A percentile compares a stretch with the other conserved stretches of the same genome.
Conservation (phyloP, 53 echinoderm and acorn worm species). For the Echinarachnius parma region DNA sequence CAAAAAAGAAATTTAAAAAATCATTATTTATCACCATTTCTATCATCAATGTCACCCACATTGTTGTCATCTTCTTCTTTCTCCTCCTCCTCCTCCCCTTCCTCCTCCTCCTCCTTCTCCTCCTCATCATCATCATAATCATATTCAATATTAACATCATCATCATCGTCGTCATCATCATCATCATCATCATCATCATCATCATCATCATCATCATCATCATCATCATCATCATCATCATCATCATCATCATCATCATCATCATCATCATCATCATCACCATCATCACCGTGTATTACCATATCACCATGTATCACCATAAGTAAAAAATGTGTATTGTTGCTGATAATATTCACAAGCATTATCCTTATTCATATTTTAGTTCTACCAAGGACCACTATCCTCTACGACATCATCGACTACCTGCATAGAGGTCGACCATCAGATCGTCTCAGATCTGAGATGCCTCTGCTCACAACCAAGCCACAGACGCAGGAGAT, state of each 20-base stretch:
- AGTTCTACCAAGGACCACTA: conserved; percentile 92
- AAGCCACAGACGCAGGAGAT: conserved; percentile 88
- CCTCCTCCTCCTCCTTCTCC: background rate
- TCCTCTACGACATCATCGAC: conserved; percentile 91
- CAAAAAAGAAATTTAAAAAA: conserved; percentile 87
- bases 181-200: no score
- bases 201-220: no score
- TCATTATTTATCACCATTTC: no score
- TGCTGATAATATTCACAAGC: background rate
- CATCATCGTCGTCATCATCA: no score
- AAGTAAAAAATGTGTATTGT: background rate
- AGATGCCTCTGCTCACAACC: conserved; percentile 69
- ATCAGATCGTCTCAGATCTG: conserved; percentile 62
- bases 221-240: no score
- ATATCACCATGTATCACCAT: background rate
- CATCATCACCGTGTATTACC: no score
- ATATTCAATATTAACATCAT: background rate
- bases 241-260: no score
- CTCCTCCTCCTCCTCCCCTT: background rate
- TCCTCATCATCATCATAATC: no score
- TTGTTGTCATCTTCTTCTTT: background rate
- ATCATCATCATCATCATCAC: no score
- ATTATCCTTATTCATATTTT: conserved; percentile 3
- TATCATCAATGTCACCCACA: no score
- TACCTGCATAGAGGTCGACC: conserved; percentile 63